A percentile compares a stretch with the other conserved stretches of the same genome.
Evolutionary conservation across 2,113 vertebrate genomes (phyloP).

Genomic region (Megalops atlanticus): DNA sequence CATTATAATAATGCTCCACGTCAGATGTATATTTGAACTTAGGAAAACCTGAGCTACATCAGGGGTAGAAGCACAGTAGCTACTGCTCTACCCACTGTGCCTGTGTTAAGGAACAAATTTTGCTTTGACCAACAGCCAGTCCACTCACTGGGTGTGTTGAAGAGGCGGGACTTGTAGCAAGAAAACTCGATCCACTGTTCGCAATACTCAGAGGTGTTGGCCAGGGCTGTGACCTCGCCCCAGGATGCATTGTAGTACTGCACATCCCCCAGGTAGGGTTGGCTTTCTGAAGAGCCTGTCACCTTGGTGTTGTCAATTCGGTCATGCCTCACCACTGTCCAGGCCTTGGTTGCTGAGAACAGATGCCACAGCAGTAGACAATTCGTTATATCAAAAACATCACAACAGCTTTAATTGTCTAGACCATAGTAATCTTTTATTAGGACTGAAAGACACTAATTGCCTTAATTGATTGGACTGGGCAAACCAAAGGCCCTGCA

Average conservation of each 20-base stretch:
- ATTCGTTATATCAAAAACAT: neutral
- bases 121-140: no score
- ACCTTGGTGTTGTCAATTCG: conserved; percentile 84
- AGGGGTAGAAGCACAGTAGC: no score
- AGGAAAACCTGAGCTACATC: no score
- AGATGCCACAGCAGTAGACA: neutral
- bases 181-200: conserved; percentile 93
- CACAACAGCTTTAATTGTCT: neutral
- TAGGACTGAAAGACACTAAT: neutral
- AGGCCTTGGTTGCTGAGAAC: conserved; percentile 81
- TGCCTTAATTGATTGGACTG: neutral
- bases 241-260: conserved; percentile 94
- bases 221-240: conserved; percentile 89
- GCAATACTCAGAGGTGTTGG: conserved; percentile 90
- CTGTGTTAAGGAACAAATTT: no score
- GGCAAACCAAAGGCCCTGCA: no score
- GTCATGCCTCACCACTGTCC: conserved; percentile 88
- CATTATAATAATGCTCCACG: neutral
- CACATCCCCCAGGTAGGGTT: conserved; percentile 81
- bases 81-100: no score
- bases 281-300: conserved; percentile 81
- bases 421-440: neutral
- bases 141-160: conserved; percentile 88
- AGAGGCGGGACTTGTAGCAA: conserved; percentile 93
- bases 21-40: no score